Evolutionary conservation across 2,113 vertebrate species (phyloP), one percentile per base, ranked within the genome.

Genomic region (Mus spicilegus): DNA sequence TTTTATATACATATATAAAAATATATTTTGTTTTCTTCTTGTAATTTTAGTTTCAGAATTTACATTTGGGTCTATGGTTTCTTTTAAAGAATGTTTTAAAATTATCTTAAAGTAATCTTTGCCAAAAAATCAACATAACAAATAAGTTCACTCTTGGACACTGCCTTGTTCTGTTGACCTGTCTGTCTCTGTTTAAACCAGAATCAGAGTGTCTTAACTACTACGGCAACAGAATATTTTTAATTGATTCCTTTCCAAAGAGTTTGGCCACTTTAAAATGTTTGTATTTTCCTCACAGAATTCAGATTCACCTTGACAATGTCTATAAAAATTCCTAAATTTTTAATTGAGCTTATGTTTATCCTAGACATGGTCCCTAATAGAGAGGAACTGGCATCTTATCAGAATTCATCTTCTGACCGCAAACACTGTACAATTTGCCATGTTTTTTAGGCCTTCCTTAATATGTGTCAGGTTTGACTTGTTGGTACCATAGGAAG

Each of bases 21-120:
- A 17, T 94, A 84, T 92, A 33, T 84, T 77, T n/a, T 28, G 28
- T 42, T 96, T 92, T 65, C 72, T 80, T 73, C 30, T 58, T 67
- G 28, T 46, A 80, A 19, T 73, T 80, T 89, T 65, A 58, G 30
- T 67, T 80, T 80, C 7, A 58, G 22, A 11, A n/a, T 86, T 86
- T 58, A 30, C 10, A 42, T 81, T 90, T 92, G 80, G 14, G 1
- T 65, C 9, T 80, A 49, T 65, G 33, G 49, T 80, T 92, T 56
- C 91, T 77, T 89, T 54, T 89, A 54, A n/a, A 33, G 1, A 28
- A 73, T 54, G 69, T 76, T 49, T 24, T 3, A 24, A 82, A n/a
- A 54, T 42, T 58, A 58, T 81, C 1, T 42, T 67, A 26, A 65
- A 36, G 51, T 58, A 92, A 85, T 6, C 13, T 92, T 85, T 72